phyloP scores from a whole-genome alignment of 2,113 vertebrate species.

The Pseudois nayaur region DNA sequence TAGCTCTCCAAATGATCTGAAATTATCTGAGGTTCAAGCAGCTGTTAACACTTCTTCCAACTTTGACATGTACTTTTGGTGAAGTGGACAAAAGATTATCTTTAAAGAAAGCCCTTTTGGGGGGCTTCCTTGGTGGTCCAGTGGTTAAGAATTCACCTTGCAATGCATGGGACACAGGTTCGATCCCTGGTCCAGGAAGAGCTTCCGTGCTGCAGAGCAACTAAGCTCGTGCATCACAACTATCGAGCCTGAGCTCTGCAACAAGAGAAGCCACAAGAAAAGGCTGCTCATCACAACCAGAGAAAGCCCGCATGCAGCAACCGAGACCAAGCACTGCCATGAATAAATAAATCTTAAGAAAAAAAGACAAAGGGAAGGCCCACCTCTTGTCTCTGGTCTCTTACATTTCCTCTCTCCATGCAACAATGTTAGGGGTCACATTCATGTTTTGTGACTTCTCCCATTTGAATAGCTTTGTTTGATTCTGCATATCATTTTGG shows the following conservation, averaged over 20 bases:
- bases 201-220: background rate
- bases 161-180: background rate
- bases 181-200: background rate
- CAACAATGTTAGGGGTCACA: background rate
- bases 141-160: background rate
- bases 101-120: background rate
- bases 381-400: background rate
- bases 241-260: background rate
- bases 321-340: background rate
- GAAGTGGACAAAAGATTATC: background rate
- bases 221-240: background rate
- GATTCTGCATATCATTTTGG: background rate
- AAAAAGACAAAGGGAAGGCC: background rate
- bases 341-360: background rate
- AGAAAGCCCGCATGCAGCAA: background rate
- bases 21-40: background rate
- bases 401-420: background rate
- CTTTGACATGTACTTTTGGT: background rate
- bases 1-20: background rate
- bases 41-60: background rate
- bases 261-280: background rate
- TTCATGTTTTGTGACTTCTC: background rate
- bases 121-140: background rate
- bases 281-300: background rate
- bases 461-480: background rate